phyloP scores from a whole-genome alignment of 2,113 vertebrate species.

The Trochalopteron elliotii region DNA sequence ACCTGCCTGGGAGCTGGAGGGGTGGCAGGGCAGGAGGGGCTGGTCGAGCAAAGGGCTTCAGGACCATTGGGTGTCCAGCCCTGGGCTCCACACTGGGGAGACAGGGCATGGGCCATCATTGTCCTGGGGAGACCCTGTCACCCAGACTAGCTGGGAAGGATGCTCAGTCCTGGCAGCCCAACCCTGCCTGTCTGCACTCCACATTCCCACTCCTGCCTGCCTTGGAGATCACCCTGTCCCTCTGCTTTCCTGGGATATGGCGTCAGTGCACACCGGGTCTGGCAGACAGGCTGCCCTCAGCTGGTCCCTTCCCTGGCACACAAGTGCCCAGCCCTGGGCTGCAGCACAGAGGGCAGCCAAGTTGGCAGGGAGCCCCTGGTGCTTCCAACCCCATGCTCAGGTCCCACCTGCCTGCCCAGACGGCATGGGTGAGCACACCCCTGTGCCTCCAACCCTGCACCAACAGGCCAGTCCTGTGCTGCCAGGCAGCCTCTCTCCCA shows the following conservation, averaged over 20 bases:
- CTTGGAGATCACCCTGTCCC: neutral
- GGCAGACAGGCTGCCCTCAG: neutral
- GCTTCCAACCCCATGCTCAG: fast-evolving
- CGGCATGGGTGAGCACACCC: fast-evolving
- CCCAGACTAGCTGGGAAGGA: neutral
- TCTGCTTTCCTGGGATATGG: neutral
- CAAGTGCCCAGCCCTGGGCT: neutral
- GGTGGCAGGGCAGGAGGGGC: neutral
- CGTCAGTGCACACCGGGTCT: neutral
- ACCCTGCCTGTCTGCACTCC: neutral
- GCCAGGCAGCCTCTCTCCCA: neutral
- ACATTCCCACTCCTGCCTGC: neutral
- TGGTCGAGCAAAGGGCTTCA: neutral
- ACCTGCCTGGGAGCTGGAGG: neutral
- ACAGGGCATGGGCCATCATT: neutral
- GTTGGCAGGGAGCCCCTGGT: neutral
- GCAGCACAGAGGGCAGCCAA: neutral
- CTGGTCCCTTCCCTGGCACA: neutral
- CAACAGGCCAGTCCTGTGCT: neutral
- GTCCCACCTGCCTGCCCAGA: neutral
- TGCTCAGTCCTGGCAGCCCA: neutral
- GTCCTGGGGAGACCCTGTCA: neutral
- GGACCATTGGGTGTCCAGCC: neutral
- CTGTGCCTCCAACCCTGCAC: fast-evolving
- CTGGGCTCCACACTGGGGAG: neutral